Conservation (phyloP, 1,140 invertebrate species). For the Calosoma granatense region DNA sequence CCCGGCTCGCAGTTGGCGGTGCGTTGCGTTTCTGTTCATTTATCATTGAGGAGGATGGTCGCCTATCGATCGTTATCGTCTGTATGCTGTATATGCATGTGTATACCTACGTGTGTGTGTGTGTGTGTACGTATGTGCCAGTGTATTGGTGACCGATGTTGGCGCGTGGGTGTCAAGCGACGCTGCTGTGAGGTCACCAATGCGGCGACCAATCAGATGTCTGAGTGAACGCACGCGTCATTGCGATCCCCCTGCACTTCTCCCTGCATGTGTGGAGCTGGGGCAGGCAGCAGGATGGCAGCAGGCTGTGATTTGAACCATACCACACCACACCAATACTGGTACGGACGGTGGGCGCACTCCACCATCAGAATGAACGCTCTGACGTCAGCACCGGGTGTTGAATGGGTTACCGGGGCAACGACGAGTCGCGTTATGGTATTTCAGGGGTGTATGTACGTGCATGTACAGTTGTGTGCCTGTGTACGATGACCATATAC, state of each 20-base stretch:
- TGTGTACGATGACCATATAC: background rate
- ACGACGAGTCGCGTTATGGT: background rate
- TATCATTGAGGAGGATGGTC: background rate
- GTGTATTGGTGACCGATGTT: background rate
- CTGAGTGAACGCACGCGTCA: background rate
- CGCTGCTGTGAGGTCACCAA: background rate
- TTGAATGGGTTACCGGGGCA: conserved; percentile 2
- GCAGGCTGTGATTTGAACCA: no score
- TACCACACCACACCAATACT: no score
- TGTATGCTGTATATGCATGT: no score
- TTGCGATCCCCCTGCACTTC: background rate
- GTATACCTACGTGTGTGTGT: background rate
- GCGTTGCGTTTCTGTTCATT: background rate
- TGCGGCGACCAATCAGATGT: conserved; percentile 6
- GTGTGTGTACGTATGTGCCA: background rate
- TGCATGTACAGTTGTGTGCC: background rate
- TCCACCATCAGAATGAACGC: conserved; percentile 8
- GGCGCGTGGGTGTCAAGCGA: background rate
- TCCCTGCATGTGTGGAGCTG: no score
- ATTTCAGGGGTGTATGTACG: background rate
- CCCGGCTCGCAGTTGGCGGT: no score
- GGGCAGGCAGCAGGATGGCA: no score
- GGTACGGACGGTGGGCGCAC: background rate
- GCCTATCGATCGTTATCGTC: background rate
- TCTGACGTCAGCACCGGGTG: conserved; percentile 5